Percentiles rank a stretch among this genome's conserved stretches.
Evolutionary conservation across 2,797 vertebrate genomes (phyloP).

Genomic region (Sus cebifrons): DNA sequence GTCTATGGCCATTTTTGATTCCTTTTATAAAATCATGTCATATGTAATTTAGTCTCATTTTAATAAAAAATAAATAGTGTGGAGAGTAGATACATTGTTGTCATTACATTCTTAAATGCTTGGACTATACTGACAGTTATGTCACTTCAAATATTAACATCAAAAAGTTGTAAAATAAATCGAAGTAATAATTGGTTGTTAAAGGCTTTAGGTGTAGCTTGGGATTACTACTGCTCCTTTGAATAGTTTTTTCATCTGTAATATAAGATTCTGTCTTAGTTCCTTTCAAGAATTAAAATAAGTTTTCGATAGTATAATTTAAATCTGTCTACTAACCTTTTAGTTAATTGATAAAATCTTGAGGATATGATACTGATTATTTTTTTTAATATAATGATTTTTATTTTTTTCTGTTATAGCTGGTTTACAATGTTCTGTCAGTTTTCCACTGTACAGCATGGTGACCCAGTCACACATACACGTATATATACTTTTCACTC

Average conservation of each 20-base stretch:
- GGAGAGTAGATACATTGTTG: not conserved
- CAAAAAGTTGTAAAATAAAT: not conserved
- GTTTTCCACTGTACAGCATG: too few relatives aligned
- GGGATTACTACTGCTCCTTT: not conserved
- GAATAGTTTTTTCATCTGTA: not conserved
- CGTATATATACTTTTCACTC: too few relatives aligned
- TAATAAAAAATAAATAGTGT: not conserved
- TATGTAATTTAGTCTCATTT: not conserved
- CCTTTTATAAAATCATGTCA: not conserved
- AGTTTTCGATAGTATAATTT: not conserved
- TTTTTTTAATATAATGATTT: too few relatives aligned
- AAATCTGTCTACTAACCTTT: not conserved
- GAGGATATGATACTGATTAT: not conserved
- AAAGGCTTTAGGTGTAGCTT: not conserved
- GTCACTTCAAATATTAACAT: slow-evolving; percentile 3
- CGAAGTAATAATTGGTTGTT: not conserved
- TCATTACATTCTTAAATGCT: not conserved
- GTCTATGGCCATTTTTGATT: not conserved
- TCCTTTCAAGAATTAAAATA: slow-evolving; percentile 9
- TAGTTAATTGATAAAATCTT: not conserved
- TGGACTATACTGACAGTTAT: not conserved
- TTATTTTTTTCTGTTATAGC: too few relatives aligned
- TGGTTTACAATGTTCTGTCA: too few relatives aligned
- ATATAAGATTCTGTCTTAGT: not conserved
- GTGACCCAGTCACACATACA: too few relatives aligned